Evolutionary conservation across 2,113 vertebrate species (phyloP).

Genomic region (Pycnonotus jocosus): DNA sequence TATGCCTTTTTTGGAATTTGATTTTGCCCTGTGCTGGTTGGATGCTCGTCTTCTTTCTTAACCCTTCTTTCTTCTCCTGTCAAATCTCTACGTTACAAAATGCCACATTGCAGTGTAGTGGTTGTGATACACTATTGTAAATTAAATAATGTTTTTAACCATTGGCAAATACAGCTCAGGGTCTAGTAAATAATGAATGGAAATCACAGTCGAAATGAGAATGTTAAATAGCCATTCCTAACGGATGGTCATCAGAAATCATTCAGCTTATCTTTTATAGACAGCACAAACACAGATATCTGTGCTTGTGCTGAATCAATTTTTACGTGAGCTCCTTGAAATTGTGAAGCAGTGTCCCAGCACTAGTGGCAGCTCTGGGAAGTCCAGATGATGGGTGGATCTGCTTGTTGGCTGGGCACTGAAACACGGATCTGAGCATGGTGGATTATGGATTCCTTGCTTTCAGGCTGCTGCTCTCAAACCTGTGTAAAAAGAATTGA

Average conservation of each 20-base stretch:
- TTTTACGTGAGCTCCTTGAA: neutral
- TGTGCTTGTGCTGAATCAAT: neutral
- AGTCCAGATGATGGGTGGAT: neutral
- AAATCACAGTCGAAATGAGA: neutral
- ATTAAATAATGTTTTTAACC: neutral
- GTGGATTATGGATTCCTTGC: neutral
- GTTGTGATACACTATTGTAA: neutral
- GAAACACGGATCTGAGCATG: accelerated
- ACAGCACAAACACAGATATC: neutral
- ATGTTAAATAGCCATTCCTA: neutral
- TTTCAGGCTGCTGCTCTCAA: neutral
- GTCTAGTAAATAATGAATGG: neutral
- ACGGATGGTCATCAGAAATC: neutral
- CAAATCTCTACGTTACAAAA: neutral
- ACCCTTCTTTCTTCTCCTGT: neutral
- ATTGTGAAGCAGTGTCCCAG: neutral
- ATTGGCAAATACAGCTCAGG: neutral
- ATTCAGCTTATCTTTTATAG: neutral
- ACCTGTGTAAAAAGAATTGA: neutral
- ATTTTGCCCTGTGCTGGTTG: neutral
- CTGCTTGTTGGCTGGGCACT: accelerated
- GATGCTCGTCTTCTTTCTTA: neutral
- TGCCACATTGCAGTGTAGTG: neutral
- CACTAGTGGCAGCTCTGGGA: neutral
- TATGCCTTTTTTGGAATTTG: neutral